These are phyloP conservation scores for Psilopogon haemacephalus DNA, from an alignment of 2,113 vertebrate species.

Conservation along the genomic window DNA sequence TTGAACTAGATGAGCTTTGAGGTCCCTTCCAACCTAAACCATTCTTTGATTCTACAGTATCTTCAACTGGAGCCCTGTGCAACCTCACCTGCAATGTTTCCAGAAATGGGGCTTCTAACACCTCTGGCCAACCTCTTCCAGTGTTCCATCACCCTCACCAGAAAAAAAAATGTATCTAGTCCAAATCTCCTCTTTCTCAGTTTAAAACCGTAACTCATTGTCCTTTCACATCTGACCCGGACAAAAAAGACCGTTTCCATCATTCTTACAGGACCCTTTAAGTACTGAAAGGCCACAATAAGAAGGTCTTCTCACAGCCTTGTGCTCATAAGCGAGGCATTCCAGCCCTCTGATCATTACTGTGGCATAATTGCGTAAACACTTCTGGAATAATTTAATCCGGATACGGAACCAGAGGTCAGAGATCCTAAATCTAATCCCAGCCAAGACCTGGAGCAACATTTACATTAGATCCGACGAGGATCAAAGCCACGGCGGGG, in stretches of 20 bases:
- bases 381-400: not conserved
- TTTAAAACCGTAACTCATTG: not conserved
- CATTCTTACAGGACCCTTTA: not conserved
- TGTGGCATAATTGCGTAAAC: not conserved
- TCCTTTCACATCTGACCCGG: not conserved
- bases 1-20: too few species aligned
- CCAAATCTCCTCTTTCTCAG: not conserved
- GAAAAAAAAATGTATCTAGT: not conserved
- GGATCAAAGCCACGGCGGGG: not conserved
- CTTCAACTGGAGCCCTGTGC: not conserved
- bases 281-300: not conserved
- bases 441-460: not conserved
- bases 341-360: not conserved
- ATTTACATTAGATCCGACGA: accelerated
- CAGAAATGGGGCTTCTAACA: not conserved
- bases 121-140: not conserved
- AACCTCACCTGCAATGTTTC: not conserved
- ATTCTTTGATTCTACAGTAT: too few species aligned
- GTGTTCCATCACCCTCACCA: not conserved
- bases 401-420: accelerated
- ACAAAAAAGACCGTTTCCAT: not conserved
- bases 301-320: not conserved
- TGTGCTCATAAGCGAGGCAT: not conserved
- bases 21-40: too few species aligned
- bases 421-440: not conserved